These are phyloP conservation scores for Microcebus ravelobensis DNA, from an alignment of 2,113 vertebrate genomes.

Conservation along the genomic window DNA sequence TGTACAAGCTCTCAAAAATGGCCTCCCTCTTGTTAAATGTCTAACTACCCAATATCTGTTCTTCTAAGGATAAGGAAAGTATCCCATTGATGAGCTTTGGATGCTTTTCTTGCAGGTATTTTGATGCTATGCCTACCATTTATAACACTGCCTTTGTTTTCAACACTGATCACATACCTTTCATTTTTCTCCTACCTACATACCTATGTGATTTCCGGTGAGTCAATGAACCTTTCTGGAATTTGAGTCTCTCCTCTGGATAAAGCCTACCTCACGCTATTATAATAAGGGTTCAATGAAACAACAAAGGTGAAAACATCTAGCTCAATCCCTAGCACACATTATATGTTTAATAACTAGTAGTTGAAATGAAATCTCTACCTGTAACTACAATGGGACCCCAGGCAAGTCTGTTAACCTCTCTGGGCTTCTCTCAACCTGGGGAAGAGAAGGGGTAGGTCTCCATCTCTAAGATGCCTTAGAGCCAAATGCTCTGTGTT, in stretches of 20 bases:
- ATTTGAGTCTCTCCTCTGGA: not conserved
- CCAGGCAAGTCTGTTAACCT: not conserved
- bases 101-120: not conserved
- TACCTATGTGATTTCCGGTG: not conserved
- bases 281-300: not conserved
- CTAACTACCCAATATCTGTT: not conserved
- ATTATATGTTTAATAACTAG: not conserved
- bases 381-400: not conserved
- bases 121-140: not conserved
- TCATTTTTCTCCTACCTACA: not conserved
- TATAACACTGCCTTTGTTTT: not conserved
- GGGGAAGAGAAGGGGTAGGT: not conserved
- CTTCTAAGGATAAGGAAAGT: not conserved
- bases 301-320: not conserved
- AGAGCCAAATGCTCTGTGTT: not conserved
- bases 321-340: not conserved
- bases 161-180: not conserved
- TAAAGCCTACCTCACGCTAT: not conserved
- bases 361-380: not conserved
- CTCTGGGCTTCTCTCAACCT: slow-evolving; percentile 5
- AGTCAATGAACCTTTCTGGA: not conserved
- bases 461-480: not conserved
- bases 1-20: not conserved
- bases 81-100: not conserved
- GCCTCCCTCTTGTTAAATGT: not conserved